Conservation (phyloP, 2,797 vertebrate genomes). For the Macropodus opercularis region DNA sequence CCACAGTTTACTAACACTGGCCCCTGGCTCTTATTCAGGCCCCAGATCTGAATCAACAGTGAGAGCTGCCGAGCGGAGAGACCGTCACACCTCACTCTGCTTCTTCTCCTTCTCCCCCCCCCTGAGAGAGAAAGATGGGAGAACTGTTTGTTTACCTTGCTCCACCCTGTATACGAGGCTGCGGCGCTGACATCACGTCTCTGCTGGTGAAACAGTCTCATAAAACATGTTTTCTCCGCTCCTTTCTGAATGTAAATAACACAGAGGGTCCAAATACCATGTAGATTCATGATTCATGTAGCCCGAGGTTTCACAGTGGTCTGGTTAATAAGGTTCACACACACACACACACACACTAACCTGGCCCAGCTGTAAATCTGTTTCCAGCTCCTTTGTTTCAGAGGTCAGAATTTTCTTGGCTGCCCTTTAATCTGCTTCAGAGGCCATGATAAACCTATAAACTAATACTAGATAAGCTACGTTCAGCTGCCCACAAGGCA, state of each 20-base stretch:
- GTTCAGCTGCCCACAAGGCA: neutral
- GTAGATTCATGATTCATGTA: constrained; percentile 28
- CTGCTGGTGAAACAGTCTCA: constrained; percentile 49
- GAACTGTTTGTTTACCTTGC: constrained; percentile 50
- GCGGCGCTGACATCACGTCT: constrained; percentile 50
- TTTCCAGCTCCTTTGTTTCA: constrained; percentile 26
- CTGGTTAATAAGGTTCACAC: constrained; percentile 37
- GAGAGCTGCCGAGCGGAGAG: constrained; percentile 3
- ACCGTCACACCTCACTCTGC: constrained; percentile 1
- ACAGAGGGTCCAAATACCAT: constrained; percentile 47
- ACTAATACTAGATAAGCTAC: constrained; percentile 12
- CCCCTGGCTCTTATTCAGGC: constrained; percentile 53
- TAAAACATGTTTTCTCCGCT: constrained; percentile 61
- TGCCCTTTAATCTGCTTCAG: constrained; percentile 27
- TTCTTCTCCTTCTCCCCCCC: constrained; percentile 27
- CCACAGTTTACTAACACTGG: constrained; percentile 71
- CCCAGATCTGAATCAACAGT: constrained; percentile 39
- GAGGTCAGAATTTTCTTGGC: constrained; percentile 35
- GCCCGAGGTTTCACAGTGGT: constrained; percentile 28
- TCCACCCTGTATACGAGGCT: constrained; percentile 37
- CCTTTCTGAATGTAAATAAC: constrained; percentile 58
- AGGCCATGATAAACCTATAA: constrained; percentile 8
- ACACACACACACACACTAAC: constrained; percentile 30
- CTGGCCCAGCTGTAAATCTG: constrained; percentile 26
- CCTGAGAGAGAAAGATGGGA: constrained; percentile 25